phyloP scores from a whole-genome alignment of 2,888 invertebrate genomes.

The Dusona sp. region DNA sequence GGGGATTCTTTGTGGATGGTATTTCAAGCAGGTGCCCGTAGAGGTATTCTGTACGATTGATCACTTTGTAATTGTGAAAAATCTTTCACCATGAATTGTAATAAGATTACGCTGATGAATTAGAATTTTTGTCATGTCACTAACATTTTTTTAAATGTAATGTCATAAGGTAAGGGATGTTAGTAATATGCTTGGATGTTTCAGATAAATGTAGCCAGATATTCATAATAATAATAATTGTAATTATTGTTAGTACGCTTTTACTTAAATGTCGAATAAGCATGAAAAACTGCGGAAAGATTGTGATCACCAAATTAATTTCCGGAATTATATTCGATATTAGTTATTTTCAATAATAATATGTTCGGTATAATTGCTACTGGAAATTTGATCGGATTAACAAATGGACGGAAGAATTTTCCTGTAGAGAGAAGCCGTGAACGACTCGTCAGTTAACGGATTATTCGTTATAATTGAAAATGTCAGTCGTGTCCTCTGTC shows the following conservation, averaged over 20 bases:
- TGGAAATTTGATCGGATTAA: slow-evolving; percentile 58
- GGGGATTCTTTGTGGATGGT: slow-evolving; percentile 38
- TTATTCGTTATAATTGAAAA: slow-evolving; percentile 69
- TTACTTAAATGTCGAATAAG: neutral
- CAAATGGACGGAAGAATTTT: slow-evolving; percentile 38
- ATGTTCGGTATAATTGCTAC: slow-evolving; percentile 12
- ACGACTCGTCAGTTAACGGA: slow-evolving; percentile 59
- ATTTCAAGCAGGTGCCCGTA: slow-evolving; percentile 59
- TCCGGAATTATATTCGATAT: slow-evolving; percentile 7
- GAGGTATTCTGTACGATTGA: slow-evolving; percentile 39
- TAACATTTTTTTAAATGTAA: neutral
- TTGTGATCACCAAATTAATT: neutral
- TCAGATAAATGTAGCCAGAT: neutral
- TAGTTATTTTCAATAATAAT: slow-evolving; percentile 21
- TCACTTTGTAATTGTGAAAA: slow-evolving; percentile 59
- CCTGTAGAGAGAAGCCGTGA: neutral
- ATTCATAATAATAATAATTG: neutral
- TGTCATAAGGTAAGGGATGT: neutral
- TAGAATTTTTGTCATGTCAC: slow-evolving; percentile 5
- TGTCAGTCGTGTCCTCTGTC: slow-evolving; percentile 57
- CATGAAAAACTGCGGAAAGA: neutral
- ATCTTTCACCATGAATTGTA: slow-evolving; percentile 26
- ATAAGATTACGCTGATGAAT: slow-evolving; percentile 30
- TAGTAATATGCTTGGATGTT: neutral
- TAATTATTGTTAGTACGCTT: neutral